These are phyloP conservation scores for Acrobasis consociella DNA, from an alignment of 2,888 invertebrate species.

Conservation along the genomic window DNA sequence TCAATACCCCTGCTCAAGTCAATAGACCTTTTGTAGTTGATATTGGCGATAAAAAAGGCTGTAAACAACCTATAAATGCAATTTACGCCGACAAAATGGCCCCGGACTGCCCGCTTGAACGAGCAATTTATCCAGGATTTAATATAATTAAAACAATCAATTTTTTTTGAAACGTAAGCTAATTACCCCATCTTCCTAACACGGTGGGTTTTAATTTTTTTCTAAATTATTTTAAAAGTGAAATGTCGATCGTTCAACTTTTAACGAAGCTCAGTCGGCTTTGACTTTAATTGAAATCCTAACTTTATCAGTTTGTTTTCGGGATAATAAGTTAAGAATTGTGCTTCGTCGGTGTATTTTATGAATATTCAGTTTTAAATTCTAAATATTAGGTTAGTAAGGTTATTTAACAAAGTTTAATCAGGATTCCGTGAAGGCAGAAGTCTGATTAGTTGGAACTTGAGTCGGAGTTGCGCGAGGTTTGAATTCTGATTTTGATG, in stretches of 20 bases:
- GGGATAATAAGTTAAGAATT: constrained; percentile 27
- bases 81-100: constrained; percentile 42
- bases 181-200: constrained; percentile 50
- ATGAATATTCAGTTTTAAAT: constrained; percentile 3
- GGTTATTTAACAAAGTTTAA: constrained; percentile 33
- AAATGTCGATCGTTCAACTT: constrained; percentile 49
- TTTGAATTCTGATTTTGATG: constrained; percentile 41
- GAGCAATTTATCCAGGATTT: constrained; percentile 47
- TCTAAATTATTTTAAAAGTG: constrained; percentile 39
- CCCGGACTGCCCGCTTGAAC: constrained; percentile 46
- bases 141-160: constrained; percentile 55
- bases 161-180: constrained; percentile 52
- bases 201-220: constrained; percentile 44
- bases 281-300: constrained; percentile 29
- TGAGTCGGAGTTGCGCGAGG: constrained; percentile 41
- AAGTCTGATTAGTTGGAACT: constrained; percentile 42
- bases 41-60: constrained; percentile 26
- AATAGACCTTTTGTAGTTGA: constrained; percentile 25
- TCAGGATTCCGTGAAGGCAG: constrained; percentile 30
- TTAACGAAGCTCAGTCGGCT: constrained; percentile 46
- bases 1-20: constrained; percentile 20
- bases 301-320: constrained; percentile 27
- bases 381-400: neutral
- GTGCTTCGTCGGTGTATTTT: neutral
- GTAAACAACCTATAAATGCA: constrained; percentile 42